Conservation (phyloP, 2,888 invertebrate species). For the Emmelina monodactyla region DNA sequence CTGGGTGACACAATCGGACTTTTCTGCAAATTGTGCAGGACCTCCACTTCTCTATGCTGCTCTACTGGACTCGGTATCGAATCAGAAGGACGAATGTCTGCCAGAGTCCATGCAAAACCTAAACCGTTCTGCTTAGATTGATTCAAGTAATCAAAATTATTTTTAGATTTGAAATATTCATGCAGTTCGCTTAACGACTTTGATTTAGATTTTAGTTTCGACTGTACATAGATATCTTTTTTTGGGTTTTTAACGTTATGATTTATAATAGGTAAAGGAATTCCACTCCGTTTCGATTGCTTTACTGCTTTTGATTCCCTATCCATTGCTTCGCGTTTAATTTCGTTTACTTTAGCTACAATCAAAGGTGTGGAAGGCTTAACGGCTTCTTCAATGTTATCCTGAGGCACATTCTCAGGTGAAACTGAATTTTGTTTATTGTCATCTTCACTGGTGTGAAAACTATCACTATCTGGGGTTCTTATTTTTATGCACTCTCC, state of each 20-base stretch:
- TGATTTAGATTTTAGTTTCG: conserved; percentile 46
- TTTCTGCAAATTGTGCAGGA: conserved; percentile 72
- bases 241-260: conserved; percentile 22
- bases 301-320: conserved; percentile 26
- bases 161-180: conserved; percentile 54
- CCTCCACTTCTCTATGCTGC: conserved; percentile 71
- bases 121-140: conserved; percentile 28
- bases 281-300: conserved; percentile 39
- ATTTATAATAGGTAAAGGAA: conserved; percentile 51
- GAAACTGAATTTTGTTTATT: conserved; percentile 22
- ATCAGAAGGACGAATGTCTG: conserved; percentile 42
- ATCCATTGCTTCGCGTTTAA: conserved; percentile 35
- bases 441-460: conserved; percentile 66
- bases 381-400: conserved; percentile 26
- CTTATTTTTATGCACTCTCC: conserved; percentile 87
- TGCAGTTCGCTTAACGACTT: conserved; percentile 58
- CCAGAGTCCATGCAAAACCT: conserved; percentile 39
- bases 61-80: conserved; percentile 58
- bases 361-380: conserved; percentile 28
- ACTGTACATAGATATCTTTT: conserved; percentile 13
- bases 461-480: conserved; percentile 83
- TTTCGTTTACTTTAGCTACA: conserved; percentile 38
- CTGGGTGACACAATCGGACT: conserved; percentile 67
- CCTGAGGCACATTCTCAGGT: conserved; percentile 17
- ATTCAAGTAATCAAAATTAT: conserved; percentile 26